Evolutionary conservation across 2,888 invertebrate species (phyloP).

Genomic region (Andrena bucephala): DNA sequence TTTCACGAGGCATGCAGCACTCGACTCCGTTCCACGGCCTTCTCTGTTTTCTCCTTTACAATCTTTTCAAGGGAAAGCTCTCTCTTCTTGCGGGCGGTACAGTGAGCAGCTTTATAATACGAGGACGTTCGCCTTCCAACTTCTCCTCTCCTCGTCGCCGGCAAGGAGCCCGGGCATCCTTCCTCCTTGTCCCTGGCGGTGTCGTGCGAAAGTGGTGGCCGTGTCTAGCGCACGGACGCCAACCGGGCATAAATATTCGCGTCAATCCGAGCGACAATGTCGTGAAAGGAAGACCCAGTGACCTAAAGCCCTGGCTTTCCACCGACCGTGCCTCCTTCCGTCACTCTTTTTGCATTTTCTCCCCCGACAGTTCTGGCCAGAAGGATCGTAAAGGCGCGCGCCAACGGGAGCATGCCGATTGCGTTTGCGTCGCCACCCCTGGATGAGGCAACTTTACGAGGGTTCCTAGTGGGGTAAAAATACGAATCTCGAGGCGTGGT

Average conservation of each 20-base stretch:
- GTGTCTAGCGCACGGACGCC: slow-evolving; percentile 16
- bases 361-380: not conserved
- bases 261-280: slow-evolving; percentile 58
- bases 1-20: slow-evolving; percentile 35
- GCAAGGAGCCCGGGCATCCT: not conserved
- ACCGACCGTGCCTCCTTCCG: slow-evolving; percentile 1
- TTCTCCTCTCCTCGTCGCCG: not conserved
- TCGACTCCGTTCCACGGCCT: slow-evolving; percentile 23
- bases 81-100: slow-evolving; percentile 31
- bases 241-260: slow-evolving; percentile 74
- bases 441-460: slow-evolving; percentile 21
- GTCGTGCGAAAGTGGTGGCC: slow-evolving; percentile 28
- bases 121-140: not conserved
- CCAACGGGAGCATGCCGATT: slow-evolving; percentile 34
- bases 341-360: not conserved
- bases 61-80: slow-evolving; percentile 42
- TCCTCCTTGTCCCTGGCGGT: not conserved
- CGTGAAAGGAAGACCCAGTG: slow-evolving; percentile 72
- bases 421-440: slow-evolving; percentile 3
- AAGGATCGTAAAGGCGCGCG: slow-evolving; percentile 29
- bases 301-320: slow-evolving; percentile 72
- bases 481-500: slow-evolving; percentile 1
- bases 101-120: slow-evolving; percentile 50
- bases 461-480: slow-evolving; percentile 15
- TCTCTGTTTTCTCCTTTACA: slow-evolving; percentile 65